Conservation (phyloP, 1,140 invertebrate genomes). For the Drosophila teissieri region DNA sequence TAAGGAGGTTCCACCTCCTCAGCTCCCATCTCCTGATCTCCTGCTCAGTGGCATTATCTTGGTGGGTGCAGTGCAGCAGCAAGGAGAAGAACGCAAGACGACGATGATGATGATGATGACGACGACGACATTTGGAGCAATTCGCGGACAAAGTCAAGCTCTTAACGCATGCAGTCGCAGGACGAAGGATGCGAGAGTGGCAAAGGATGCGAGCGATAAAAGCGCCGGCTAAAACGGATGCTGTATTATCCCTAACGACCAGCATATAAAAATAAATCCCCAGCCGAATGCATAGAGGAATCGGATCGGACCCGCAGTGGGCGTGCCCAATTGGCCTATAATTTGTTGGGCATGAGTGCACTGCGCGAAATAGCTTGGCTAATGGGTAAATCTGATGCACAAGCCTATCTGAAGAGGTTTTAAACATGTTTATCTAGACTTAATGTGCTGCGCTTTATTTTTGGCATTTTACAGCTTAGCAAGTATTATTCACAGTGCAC, state of each 20-base stretch:
- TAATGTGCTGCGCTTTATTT: not conserved
- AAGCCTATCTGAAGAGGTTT: not conserved
- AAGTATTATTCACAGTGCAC: not conserved
- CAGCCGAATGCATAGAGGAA: not conserved
- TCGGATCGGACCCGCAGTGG: not conserved
- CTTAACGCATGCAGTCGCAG: constrained; percentile 40
- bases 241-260: constrained; percentile 40
- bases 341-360: constrained; percentile 12
- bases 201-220: constrained; percentile 36
- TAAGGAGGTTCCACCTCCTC: constrained; percentile 12
- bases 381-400: too few species aligned
- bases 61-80: constrained; percentile 14
- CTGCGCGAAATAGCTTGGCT: not conserved
- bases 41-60: constrained; percentile 21
- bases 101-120: constrained; percentile 1
- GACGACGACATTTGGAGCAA: constrained; percentile 29
- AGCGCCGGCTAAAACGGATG: constrained; percentile 41
- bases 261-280: constrained; percentile 53
- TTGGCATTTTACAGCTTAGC: not conserved
- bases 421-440: not conserved
- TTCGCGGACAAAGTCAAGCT: constrained; percentile 33
- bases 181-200: constrained; percentile 10
- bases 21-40: not conserved
- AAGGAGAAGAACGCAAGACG: constrained; percentile 1
- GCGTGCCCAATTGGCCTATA: constrained; percentile 41